Percentiles rank a stretch among this genome's conserved stretches.
phyloP scores from a whole-genome alignment of 2,797 vertebrate genomes.

The Enteromius treurensis region DNA sequence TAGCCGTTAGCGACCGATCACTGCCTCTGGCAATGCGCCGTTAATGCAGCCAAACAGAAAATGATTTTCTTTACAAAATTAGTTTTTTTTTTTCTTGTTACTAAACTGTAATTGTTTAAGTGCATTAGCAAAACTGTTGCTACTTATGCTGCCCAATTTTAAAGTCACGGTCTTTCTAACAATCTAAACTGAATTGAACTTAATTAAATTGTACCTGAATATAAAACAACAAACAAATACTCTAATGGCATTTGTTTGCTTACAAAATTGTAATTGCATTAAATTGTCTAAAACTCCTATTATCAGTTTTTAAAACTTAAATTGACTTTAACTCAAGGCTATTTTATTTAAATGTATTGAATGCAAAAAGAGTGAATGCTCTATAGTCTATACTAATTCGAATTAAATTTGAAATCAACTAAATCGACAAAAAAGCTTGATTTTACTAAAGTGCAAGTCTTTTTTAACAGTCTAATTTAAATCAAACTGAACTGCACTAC shows the following conservation, averaged over 20 bases:
- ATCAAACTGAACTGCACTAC: constrained; percentile 9
- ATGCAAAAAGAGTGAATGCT: not conserved
- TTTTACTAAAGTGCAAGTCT: not conserved
- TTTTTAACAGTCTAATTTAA: not conserved
- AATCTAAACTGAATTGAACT: not conserved
- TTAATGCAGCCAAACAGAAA: constrained; percentile 23
- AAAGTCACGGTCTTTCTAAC: not conserved
- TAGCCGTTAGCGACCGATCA: constrained; percentile 42
- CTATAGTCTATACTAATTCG: not conserved
- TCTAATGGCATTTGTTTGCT: not conserved
- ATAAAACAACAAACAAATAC: not conserved
- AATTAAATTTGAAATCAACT: not conserved
- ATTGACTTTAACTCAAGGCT: not conserved
- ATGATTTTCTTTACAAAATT: constrained; percentile 26
- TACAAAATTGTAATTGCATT: not conserved
- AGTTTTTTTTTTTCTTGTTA: not conserved
- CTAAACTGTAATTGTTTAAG: constrained; percentile 21
- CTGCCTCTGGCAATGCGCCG: constrained; percentile 33
- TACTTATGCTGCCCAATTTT: constrained; percentile 1
- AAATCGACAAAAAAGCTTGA: not conserved
- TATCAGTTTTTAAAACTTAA: not conserved
- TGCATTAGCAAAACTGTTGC: constrained; percentile 1
- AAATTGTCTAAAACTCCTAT: not conserved
- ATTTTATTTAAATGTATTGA: not conserved
- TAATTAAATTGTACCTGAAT: not conserved